phyloP scores from a whole-genome alignment of 2,797 vertebrate species.

The Hemibagrus guttatus region DNA sequence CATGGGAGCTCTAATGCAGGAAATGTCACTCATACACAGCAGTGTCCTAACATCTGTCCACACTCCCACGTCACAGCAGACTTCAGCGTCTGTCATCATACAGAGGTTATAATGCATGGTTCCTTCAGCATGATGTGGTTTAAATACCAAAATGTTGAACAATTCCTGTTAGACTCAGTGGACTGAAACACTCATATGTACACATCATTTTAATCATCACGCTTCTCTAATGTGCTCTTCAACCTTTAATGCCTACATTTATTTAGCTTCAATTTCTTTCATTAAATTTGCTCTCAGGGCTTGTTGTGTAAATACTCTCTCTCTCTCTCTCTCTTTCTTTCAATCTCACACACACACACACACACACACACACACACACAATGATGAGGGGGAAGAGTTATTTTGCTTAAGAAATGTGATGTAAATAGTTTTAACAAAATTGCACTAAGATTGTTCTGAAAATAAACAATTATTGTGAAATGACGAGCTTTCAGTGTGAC shows the following conservation, averaged over 20 bases:
- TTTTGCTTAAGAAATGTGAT: conserved; percentile 31
- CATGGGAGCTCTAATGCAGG: not conserved
- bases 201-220: not conserved
- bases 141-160: not conserved
- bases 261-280: not conserved
- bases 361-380: not conserved
- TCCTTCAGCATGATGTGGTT: not conserved
- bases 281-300: conserved; percentile 31
- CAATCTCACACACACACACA: not conserved
- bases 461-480: conserved; percentile 19
- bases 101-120: not conserved
- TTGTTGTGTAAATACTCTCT: conserved; percentile 24
- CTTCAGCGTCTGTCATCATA: not conserved
- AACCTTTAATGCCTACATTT: not conserved
- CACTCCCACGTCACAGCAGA: not conserved
- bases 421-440: conserved; percentile 45
- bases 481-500: not conserved
- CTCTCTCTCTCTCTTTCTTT: not conserved
- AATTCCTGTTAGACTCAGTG: not conserved
- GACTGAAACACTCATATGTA: not conserved
- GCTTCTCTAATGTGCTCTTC: not conserved
- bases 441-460: conserved; percentile 13
- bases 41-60: not conserved
- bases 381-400: not conserved
- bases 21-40: not conserved